Conservation (phyloP, 2,113 vertebrate genomes). For the Tachysurus vachellii region DNA sequence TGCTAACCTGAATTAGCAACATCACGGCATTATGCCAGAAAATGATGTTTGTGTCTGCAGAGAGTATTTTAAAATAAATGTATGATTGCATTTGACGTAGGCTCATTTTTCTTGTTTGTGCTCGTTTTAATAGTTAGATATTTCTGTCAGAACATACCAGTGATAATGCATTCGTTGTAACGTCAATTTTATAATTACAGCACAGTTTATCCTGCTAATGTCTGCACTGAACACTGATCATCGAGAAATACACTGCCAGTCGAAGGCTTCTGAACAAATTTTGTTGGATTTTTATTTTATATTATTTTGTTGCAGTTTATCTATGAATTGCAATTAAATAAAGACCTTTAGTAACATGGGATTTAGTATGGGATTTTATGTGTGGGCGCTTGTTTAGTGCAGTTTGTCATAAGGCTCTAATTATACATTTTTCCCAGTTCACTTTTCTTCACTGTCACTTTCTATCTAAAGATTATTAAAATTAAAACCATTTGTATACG, state of each 20-base stretch:
- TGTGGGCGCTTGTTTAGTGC: background rate
- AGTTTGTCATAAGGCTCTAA: background rate
- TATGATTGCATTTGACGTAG: background rate
- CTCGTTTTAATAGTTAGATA: background rate
- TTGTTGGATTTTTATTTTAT: background rate
- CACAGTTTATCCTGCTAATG: background rate
- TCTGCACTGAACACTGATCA: background rate
- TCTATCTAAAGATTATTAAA: background rate
- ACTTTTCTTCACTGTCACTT: background rate
- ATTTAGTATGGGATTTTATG: background rate
- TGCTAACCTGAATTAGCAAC: background rate
- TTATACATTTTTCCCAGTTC: background rate
- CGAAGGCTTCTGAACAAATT: background rate
- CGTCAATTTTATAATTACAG: background rate
- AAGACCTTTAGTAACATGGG: background rate
- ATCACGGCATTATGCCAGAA: background rate
- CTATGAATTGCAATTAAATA: background rate
- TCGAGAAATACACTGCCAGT: background rate
- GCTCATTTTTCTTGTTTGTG: background rate
- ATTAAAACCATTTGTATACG: background rate
- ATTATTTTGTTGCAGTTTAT: background rate
- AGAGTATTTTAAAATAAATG: background rate
- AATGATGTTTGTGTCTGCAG: background rate
- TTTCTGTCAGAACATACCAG: background rate
- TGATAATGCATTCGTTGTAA: background rate